Percentiles rank a stretch among this genome's conserved stretches.
phyloP scores from a whole-genome alignment of 2,888 invertebrate genomes.

The Drosophila neonasuta region DNA sequence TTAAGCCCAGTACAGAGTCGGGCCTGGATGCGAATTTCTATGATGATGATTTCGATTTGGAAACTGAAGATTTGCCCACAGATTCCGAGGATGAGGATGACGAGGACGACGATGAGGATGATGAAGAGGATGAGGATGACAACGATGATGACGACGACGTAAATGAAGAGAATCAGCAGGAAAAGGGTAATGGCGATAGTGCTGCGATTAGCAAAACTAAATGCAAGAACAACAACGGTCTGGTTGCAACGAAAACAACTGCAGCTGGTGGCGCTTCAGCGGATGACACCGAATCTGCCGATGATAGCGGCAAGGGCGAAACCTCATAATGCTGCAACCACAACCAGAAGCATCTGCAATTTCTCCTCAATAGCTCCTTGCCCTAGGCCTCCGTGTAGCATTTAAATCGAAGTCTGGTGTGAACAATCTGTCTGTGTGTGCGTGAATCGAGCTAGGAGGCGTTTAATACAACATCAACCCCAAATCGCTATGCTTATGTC shows the following conservation, averaged over 20 bases:
- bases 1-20: conserved; percentile 92
- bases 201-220: conserved; percentile 53
- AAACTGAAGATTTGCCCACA: conserved; percentile 87
- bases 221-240: conserved; percentile 67
- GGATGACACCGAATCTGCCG: conserved; percentile 82
- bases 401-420: conserved; percentile 42
- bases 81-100: conserved; percentile 85
- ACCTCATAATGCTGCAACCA: conserved; percentile 81
- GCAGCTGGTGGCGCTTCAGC: conserved; percentile 46
- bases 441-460: conserved; percentile 30
- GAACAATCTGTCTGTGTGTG: conserved; percentile 14
- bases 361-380: conserved; percentile 39
- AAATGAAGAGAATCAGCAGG: conserved; percentile 84
- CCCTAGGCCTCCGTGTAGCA: conserved; percentile 56
- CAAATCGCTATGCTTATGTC: conserved; percentile 13
- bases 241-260: conserved; percentile 40
- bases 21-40: conserved; percentile 96
- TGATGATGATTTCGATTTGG: conserved; percentile 96
- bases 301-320: conserved; percentile 96
- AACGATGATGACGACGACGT: conserved; percentile 81
- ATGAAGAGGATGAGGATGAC: conserved; percentile 64
- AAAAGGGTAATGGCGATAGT: conserved; percentile 44
- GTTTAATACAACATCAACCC: conserved; percentile 6
- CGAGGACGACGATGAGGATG: conserved; percentile 85
- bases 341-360: background rate